Evolutionary conservation across 2,797 vertebrate species (phyloP), one percentile per base, ranked within the genome.

Genomic region (Neoniphon sammara): DNA sequence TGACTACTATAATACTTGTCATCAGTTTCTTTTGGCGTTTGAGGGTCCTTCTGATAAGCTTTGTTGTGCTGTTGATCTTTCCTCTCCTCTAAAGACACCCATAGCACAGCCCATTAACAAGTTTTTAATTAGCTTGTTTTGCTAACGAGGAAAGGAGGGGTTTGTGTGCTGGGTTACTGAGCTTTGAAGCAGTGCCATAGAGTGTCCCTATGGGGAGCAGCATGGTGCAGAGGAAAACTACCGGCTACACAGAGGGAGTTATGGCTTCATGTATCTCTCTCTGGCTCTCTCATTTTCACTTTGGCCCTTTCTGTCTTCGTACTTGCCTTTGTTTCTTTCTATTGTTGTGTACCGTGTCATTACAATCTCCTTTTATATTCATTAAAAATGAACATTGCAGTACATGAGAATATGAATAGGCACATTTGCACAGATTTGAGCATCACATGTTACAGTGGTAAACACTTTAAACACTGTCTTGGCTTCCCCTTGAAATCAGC

Each of bases 81-180:
- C 60, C 72, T 61, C 44, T 73, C 58, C 57, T 73, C 34, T 75
- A 36, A 80, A 81, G 67, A 73, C 80, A 79, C 85, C 88, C 74
- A 69, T 86, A 91, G 79, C 88, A 89, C 85, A 87, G 77, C 49
- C 83, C 85, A 88, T 90, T 91, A 93, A 89, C 80, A 81, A 83
- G 80, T 91, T 92, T 89, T 93, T 92, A 93, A 92, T 94, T 91
- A 90, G 89, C 83, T 86, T 91, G 86, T 91, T 93, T 92, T 92
- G 85, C 77, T 93, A 91, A 90, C 87, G 87, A 85, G 89, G 83
- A 89, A 87, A 83, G 83, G 80, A 87, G 72, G 84, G 75, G 75
- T 72, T 71, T 78, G 77, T 75, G 63, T 71, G 53, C 73, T 36
- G 60, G 67, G 72, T 81, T 73, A 80, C 72, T 73, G 79, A 78